Conservation (phyloP, 2,888 invertebrate species). For the Eumacrocentrus americanus region DNA sequence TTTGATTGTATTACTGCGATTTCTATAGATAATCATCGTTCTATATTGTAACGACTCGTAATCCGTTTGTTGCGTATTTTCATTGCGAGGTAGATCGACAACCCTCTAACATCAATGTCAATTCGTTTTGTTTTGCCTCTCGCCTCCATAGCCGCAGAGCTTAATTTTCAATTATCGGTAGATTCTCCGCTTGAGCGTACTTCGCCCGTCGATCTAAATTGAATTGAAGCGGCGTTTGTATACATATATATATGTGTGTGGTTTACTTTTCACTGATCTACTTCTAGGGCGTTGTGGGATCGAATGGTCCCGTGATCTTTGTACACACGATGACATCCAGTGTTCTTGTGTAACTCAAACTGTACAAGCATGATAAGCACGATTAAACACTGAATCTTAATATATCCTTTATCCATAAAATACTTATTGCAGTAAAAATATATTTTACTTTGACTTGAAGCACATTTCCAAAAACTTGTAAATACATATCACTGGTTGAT, state of each 20-base stretch:
- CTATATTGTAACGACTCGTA: neutral
- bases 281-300: neutral
- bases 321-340: neutral
- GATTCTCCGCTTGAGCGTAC: conserved; percentile 26
- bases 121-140: conserved; percentile 19
- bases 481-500: no score
- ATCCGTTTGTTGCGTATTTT: neutral
- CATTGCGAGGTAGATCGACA: neutral
- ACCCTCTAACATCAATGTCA: conserved; percentile 4
- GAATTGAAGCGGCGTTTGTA: conserved; percentile 16
- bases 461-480: no score
- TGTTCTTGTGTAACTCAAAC: neutral
- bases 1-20: no score
- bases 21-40: neutral
- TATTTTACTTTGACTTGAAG: no score
- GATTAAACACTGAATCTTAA: neutral
- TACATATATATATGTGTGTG: neutral
- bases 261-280: conserved; percentile 9
- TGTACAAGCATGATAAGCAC: neutral
- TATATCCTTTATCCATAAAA: no score
- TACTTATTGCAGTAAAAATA: no score
- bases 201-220: conserved; percentile 24
- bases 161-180: conserved; percentile 45
- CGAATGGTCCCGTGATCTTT: neutral
- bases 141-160: conserved; percentile 27